phyloP scores from a whole-genome alignment of 53 echinoderm and acorn worm genomes.

The Crossaster papposus region DNA sequence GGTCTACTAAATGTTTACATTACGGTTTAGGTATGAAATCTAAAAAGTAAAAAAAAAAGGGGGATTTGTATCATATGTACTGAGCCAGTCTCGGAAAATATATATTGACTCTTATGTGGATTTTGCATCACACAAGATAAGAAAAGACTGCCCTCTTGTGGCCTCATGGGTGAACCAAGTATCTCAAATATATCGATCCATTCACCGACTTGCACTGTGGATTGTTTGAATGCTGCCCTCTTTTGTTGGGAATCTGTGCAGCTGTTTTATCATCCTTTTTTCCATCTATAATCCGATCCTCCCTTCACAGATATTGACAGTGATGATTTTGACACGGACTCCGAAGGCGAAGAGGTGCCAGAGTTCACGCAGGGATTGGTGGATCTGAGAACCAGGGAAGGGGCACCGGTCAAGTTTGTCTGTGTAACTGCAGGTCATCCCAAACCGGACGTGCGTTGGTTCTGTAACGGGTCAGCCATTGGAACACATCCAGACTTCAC shows the following conservation, averaged over 20 bases:
- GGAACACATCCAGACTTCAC: slow-evolving; percentile 22
- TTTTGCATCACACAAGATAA: neutral
- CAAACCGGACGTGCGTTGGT: slow-evolving; percentile 45
- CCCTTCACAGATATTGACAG: slow-evolving; percentile 56
- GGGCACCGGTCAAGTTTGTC: slow-evolving; percentile 44
- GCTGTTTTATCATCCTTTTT: too few relatives aligned
- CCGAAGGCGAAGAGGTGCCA: slow-evolving; percentile 54
- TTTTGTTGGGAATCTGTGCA: slow-evolving; percentile 6
- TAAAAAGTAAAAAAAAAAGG: too few relatives aligned
- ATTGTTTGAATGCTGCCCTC: slow-evolving; percentile 34
- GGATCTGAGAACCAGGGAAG: slow-evolving; percentile 17
- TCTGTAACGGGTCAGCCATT: slow-evolving; percentile 30
- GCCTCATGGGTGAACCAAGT: neutral
- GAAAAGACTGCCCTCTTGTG: neutral
- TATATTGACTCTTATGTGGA: too few relatives aligned
- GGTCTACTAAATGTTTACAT: too few relatives aligned
- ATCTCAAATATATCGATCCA: neutral
- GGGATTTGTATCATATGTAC: too few relatives aligned
- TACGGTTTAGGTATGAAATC: too few relatives aligned
- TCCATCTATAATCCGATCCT: neutral
- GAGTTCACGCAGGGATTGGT: slow-evolving; percentile 35
- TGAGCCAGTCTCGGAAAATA: too few relatives aligned
- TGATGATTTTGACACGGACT: slow-evolving; percentile 48
- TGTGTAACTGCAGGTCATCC: slow-evolving; percentile 38
- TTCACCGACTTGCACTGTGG: neutral